Conservation (phyloP, 2,113 vertebrate genomes). For the Urocitellus parryii region DNA sequence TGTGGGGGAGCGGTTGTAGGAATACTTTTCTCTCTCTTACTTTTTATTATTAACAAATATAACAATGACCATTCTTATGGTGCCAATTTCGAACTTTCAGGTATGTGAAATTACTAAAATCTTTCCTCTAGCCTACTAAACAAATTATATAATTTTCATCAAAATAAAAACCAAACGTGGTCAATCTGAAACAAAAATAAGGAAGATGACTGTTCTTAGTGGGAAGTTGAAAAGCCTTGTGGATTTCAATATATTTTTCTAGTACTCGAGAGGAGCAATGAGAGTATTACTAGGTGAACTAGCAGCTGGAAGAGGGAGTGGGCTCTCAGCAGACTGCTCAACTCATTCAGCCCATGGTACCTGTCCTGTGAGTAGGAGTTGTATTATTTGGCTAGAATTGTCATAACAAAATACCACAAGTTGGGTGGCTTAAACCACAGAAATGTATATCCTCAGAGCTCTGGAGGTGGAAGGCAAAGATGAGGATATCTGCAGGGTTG, state of each 20-base stretch:
- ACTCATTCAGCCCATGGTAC: background rate
- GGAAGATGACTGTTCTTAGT: background rate
- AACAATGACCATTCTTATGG: background rate
- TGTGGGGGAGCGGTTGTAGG: no score
- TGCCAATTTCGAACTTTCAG: background rate
- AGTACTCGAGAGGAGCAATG: background rate
- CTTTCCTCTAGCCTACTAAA: background rate
- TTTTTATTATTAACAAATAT: background rate
- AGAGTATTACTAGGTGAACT: background rate
- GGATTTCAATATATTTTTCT: background rate
- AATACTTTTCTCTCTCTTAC: no score
- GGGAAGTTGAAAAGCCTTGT: background rate
- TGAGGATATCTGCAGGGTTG: background rate
- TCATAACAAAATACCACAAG: background rate
- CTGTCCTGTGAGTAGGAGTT: background rate
- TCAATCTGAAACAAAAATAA: conserved; percentile 10
- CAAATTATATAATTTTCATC: background rate
- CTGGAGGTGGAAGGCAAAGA: background rate
- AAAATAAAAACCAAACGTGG: background rate
- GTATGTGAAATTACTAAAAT: conserved; percentile 35
- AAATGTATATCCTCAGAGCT: background rate
- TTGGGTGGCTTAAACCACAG: background rate
- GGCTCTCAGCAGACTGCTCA: no score
- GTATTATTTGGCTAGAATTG: background rate
- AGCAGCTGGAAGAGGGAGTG: background rate